These are phyloP conservation scores for Ophiothrix spiculata DNA, from an alignment of 35 echinoderm and acorn worm species.

Conservation along the genomic window DNA sequence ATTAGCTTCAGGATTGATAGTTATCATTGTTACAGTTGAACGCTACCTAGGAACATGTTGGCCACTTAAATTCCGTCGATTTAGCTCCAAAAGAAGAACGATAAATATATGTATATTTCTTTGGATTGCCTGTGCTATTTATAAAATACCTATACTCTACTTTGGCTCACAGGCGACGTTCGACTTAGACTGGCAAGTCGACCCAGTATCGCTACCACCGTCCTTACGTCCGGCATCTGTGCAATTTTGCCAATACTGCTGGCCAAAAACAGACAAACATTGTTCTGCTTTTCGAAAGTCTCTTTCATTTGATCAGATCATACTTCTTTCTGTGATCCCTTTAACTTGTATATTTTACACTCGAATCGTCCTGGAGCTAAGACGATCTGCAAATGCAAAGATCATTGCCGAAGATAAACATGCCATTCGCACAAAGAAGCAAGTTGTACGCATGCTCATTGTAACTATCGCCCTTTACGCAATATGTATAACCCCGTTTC, in stretches of 20 bases:
- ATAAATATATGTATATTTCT: slow-evolving; percentile 55
- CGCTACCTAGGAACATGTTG: slow-evolving; percentile 93
- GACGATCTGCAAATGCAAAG: slow-evolving; percentile 37
- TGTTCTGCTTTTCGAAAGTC: slow-evolving; percentile 60
- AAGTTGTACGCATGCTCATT: slow-evolving; percentile 96
- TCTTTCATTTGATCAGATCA: slow-evolving; percentile 67
- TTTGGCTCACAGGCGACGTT: slow-evolving; percentile 31
- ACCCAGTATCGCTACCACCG: not conserved
- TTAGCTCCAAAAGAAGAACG: slow-evolving; percentile 72
- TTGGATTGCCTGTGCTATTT: slow-evolving; percentile 60
- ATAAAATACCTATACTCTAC: slow-evolving; percentile 74
- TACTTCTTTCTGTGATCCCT: slow-evolving; percentile 83
- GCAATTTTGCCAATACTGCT: slow-evolving; percentile 56
- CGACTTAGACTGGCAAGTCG: not conserved
- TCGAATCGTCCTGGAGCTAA: slow-evolving; percentile 79
- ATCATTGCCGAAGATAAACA: slow-evolving; percentile 41
- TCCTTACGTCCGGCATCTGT: slow-evolving; percentile 6
- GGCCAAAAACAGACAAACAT: not conserved
- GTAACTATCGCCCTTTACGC: slow-evolving; percentile 84
- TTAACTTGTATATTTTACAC: slow-evolving; percentile 83
- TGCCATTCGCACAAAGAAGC: slow-evolving; percentile 82
- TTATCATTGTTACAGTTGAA: slow-evolving; percentile 84
- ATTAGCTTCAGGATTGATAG: slow-evolving; percentile 70
- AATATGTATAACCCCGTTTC: slow-evolving; percentile 93
- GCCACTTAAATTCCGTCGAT: slow-evolving; percentile 77